A percentile compares a stretch with the other conserved stretches of the same genome.
Conservation (phyloP, 2,888 invertebrate species). For the Eristalis arbustorum region DNA sequence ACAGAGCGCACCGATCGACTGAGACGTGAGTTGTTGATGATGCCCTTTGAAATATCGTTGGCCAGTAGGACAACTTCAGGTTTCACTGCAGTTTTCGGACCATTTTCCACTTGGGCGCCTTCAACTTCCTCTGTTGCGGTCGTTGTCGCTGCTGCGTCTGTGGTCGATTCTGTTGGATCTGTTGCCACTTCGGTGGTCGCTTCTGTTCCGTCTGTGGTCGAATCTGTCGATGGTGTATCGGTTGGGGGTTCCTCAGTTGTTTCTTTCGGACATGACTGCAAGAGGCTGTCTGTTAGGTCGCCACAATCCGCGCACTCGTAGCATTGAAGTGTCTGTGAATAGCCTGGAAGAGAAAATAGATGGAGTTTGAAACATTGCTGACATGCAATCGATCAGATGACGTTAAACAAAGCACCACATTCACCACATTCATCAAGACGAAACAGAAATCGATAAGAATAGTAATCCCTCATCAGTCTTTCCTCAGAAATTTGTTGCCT, state of each 20-base stretch:
- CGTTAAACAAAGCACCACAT: neutral
- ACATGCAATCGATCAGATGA: neutral
- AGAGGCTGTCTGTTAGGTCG: conserved; percentile 17
- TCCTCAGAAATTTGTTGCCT: neutral
- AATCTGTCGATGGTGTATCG: neutral
- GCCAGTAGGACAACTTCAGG: neutral
- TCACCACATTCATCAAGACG: neutral
- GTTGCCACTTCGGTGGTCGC: neutral
- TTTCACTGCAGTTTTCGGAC: neutral
- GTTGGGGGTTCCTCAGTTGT: neutral
- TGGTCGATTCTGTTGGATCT: neutral
- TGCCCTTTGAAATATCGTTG: neutral
- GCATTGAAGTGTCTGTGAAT: conserved; percentile 71
- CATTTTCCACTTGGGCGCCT: neutral
- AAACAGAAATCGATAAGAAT: neutral
- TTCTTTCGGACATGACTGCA: conserved; percentile 44
- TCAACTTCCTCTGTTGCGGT: no score
- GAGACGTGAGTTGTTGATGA: neutral
- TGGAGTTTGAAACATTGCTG: neutral
- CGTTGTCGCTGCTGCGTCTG: neutral
- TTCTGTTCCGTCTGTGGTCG: neutral
- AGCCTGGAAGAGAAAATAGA: neutral
- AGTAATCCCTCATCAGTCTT: neutral
- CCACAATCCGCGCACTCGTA: conserved; percentile 74
- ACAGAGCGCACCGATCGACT: neutral